Percentiles rank a stretch among this genome's conserved stretches.
phyloP scores from a whole-genome alignment of 2,888 invertebrate species.

The Xanthorhoe designata region DNA sequence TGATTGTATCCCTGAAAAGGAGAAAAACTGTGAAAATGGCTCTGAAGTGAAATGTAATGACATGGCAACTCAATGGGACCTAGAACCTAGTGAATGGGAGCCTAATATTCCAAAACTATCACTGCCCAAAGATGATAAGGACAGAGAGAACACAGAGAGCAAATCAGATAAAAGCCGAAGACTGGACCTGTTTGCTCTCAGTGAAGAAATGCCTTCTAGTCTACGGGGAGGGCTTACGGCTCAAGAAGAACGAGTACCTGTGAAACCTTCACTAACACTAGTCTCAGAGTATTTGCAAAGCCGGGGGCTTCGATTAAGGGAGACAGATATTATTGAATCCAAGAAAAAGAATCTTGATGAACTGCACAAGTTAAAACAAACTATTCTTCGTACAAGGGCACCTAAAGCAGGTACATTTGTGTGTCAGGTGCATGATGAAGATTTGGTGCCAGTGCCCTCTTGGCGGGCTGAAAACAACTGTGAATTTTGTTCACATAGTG shows the following conservation, averaged over 20 bases:
- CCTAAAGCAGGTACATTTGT: slow-evolving; percentile 71
- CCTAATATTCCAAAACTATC: slow-evolving; percentile 62
- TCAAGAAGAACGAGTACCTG: slow-evolving; percentile 49
- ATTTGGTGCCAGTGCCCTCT: slow-evolving; percentile 69
- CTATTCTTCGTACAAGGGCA: slow-evolving; percentile 66
- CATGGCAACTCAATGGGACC: slow-evolving; percentile 76
- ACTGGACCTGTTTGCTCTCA: slow-evolving; percentile 74
- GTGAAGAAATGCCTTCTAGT: slow-evolving; percentile 78
- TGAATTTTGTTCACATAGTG: slow-evolving; percentile 50
- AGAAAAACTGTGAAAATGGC: slow-evolving; percentile 37
- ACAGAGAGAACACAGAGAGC: slow-evolving; percentile 57
- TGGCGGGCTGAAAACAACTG: slow-evolving; percentile 67
- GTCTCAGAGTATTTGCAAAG: slow-evolving; percentile 76
- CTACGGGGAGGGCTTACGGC: slow-evolving; percentile 61
- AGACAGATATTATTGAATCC: slow-evolving; percentile 50
- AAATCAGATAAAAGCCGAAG: slow-evolving; percentile 63
- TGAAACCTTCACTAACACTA: slow-evolving; percentile 67
- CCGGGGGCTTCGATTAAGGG: slow-evolving; percentile 69
- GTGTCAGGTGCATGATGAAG: slow-evolving; percentile 73
- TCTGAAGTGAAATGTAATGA: slow-evolving; percentile 54
- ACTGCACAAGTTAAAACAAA: slow-evolving; percentile 69
- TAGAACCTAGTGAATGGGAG: slow-evolving; percentile 66
- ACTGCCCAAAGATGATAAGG: slow-evolving; percentile 62
- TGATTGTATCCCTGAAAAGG: slow-evolving; percentile 34
- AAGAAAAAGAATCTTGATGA: slow-evolving; percentile 66